Percentiles rank a stretch among this genome's conserved stretches.
phyloP scores from a whole-genome alignment of 2,797 vertebrate species.

The Eleutherodactylus coqui region DNA sequence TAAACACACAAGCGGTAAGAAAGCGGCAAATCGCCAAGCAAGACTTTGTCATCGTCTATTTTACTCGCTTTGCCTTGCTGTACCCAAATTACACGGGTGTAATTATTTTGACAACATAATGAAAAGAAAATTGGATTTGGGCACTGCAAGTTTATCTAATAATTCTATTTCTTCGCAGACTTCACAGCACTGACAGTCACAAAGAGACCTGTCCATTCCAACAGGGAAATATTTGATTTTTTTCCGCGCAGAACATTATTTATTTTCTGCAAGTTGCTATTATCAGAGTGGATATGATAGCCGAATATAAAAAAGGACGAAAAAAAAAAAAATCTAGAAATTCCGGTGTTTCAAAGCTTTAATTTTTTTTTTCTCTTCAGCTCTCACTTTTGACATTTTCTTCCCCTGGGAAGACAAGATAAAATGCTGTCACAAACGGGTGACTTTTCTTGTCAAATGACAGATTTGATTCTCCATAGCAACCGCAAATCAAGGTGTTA shows the following conservation, averaged over 20 bases:
- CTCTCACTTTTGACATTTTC: conserved; percentile 89
- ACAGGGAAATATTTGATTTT: conserved; percentile 88
- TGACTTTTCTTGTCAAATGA: conserved; percentile 89
- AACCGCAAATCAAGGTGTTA: conserved; percentile 88
- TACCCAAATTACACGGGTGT: conserved; percentile 86
- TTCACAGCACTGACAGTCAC: conserved; percentile 85
- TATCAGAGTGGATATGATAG: conserved; percentile 86
- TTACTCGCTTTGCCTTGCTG: conserved; percentile 82
- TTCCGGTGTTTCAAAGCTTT: conserved; percentile 88
- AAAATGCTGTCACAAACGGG: conserved; percentile 89
- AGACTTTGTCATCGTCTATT: conserved; percentile 79
- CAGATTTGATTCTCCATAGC: conserved; percentile 89
- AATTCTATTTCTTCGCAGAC: conserved; percentile 85
- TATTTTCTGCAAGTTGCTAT: conserved; percentile 86
- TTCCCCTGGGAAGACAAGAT: conserved; percentile 89
- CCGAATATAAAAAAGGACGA: conserved; percentile 81
- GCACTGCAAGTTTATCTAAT: conserved; percentile 86
- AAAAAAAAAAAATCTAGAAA: conserved; percentile 81
- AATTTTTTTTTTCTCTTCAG: conserved; percentile 77
- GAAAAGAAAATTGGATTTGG: conserved; percentile 89
- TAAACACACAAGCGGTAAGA: conserved; percentile 74
- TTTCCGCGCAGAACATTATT: conserved; percentile 85
- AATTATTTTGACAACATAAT: conserved; percentile 89
- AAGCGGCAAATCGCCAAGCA: conserved; percentile 73
- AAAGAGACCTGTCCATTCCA: conserved; percentile 85